Conservation (phyloP, 1,140 invertebrate genomes). For the Temnothorax nylanderi region DNA sequence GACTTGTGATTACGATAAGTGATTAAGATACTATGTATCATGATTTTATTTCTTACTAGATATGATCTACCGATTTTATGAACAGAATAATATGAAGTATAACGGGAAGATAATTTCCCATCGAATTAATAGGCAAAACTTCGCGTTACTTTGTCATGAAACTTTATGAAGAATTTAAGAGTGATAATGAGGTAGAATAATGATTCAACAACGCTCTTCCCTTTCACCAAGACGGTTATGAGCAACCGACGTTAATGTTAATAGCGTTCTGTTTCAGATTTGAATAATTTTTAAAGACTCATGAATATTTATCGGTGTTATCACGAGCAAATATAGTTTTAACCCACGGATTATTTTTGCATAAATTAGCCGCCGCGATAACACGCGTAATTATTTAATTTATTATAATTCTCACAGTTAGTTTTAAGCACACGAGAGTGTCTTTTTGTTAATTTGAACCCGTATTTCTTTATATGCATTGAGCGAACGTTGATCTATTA, state of each 20-base stretch:
- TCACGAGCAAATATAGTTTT: conserved; percentile 49
- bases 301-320: conserved; percentile 56
- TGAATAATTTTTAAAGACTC: conserved; percentile 57
- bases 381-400: conserved; percentile 53
- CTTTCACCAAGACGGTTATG: conserved; percentile 27
- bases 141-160: conserved; percentile 38
- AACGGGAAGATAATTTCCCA: conserved; percentile 65
- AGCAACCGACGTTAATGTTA: conserved; percentile 39
- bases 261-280: conserved; percentile 63
- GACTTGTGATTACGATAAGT: not conserved
- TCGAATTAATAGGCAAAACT: conserved; percentile 41
- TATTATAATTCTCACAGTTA: not conserved
- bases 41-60: not conserved
- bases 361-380: conserved; percentile 40
- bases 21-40: not conserved
- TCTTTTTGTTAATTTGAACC: not conserved
- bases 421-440: not conserved
- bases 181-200: conserved; percentile 31
- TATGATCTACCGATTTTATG: not conserved
- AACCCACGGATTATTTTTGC: conserved; percentile 42
- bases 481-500: not conserved
- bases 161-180: conserved; percentile 36
- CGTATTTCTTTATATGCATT: not conserved
- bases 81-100: not conserved
- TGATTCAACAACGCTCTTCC: not conserved